Conservation (phyloP, 2,113 vertebrate species). For the Mionectes macconnelli region DNA sequence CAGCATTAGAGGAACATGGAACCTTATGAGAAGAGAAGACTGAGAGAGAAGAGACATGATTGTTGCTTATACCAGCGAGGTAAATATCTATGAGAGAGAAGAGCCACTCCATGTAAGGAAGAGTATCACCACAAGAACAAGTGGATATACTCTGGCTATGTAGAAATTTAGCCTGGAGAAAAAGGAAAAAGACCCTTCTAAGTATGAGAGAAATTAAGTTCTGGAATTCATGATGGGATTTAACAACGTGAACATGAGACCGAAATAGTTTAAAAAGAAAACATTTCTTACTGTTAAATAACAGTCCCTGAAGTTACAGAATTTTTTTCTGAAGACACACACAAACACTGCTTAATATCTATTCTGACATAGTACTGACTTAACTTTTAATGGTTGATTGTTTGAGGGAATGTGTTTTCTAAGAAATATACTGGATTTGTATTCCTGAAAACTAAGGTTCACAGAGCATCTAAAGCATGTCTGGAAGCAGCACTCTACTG, state of each 20-base stretch:
- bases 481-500: not conserved
- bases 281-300: not conserved
- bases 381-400: not conserved
- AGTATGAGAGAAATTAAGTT: not conserved
- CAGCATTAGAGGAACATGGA: not conserved
- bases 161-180: not conserved
- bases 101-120: not conserved
- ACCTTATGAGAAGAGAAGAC: not conserved
- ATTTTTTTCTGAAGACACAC: not conserved
- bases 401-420: not conserved
- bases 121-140: not conserved
- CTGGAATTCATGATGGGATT: not conserved
- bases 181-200: rapidly evolving
- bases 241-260: not conserved
- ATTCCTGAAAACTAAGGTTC: not conserved
- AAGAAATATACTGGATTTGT: not conserved
- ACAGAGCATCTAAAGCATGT: not conserved
- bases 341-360: not conserved
- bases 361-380: not conserved
- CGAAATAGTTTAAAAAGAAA: not conserved
- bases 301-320: rapidly evolving
- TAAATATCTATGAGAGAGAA: not conserved
- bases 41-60: not conserved
- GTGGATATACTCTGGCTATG: not conserved
- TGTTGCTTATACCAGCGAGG: not conserved